Evolutionary conservation across 1,140 invertebrate genomes (phyloP), one percentile per base, ranked within the genome.

Genomic region (Lepidurus arcticus): DNA sequence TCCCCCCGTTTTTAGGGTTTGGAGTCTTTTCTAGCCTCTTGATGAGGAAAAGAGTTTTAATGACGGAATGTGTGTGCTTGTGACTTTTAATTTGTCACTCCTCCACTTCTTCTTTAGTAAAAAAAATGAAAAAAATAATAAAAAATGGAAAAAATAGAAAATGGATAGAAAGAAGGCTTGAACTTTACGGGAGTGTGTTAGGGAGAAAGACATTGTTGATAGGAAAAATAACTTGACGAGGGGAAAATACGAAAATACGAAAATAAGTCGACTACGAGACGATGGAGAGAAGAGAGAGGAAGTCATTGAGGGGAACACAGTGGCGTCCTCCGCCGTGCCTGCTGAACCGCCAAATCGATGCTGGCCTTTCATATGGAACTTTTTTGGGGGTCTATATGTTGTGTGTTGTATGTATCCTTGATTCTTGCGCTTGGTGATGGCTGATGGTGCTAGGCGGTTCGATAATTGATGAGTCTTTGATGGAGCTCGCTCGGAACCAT

Each of bases 261-360:
- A 65, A 16, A 21, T n/a, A 21, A 21, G n/a, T n/a, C 21, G 21
- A 16, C 9, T 65, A 1, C 2, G 53, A 16, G 10, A 47, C 24
- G 24, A 24, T 24, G 45, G 6, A 47, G 16, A 6, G 45, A 21
- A 65, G 53, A 10, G 21, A 65, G 53, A 65, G 53, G 13, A 65
- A 65, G 53, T 65, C 53, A 65, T 65, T 21, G 53, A 21, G 8
- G 8, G 53, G 53, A 21, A 21, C n/a, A 65, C 4, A 21, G 16
- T 7, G 53, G 53, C 53, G 53, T n/a, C 53, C 21, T 13, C 53
- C 53, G n/a, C 53, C 3, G 53, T 21, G 53, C 16, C 53, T 65
- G 53, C 53, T 65, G 53, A 65, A 65, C 53, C 53, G 53, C 53
- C 53, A 21, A 65, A 65, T 65, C 53, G 53, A 65, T 65, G 53